Conservation (phyloP, 1,140 invertebrate species). For the Macrobrachium rosenbergii region DNA sequence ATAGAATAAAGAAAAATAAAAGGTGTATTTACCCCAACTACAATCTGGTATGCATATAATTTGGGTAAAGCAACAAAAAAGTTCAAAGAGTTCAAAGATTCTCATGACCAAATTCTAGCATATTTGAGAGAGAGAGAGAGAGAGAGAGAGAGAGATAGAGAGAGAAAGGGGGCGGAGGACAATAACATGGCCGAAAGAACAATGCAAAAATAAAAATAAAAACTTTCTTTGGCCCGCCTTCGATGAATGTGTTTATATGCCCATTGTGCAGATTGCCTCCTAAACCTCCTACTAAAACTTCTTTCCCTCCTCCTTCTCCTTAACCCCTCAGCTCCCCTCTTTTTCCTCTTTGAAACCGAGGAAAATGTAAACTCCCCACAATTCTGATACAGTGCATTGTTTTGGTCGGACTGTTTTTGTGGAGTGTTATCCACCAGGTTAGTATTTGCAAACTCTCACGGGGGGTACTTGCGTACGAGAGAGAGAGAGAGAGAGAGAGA, state of each 20-base stretch:
- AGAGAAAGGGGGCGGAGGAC: background rate
- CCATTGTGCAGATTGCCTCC: constrained; percentile 36
- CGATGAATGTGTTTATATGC: constrained; percentile 32
- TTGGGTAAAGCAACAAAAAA: background rate
- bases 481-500: background rate
- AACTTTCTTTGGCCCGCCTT: background rate
- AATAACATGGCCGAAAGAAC: background rate
- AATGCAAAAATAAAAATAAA: too few relatives aligned
- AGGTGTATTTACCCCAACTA: too few relatives aligned
- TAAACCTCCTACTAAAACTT: background rate
- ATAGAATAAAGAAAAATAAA: too few relatives aligned
- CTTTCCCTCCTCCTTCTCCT: too few relatives aligned
- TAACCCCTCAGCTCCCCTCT: too few relatives aligned
- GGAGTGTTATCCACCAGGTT: background rate
- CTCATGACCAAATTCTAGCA: background rate
- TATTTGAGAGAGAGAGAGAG: background rate
- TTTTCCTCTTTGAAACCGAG: background rate
- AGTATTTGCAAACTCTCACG: too few relatives aligned
- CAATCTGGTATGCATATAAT: too few relatives aligned
- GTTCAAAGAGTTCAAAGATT: constrained; percentile 4
- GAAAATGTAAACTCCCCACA: constrained; percentile 46
- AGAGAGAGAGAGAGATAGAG: constrained; percentile 6
- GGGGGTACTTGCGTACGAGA: background rate
- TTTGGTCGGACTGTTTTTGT: constrained; percentile 18
- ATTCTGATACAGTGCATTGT: constrained; percentile 36